Evolutionary conservation across 2,113 vertebrate species (phyloP), one percentile per base, ranked within the genome.

Genomic region (Ageneiosus marmoratus): DNA sequence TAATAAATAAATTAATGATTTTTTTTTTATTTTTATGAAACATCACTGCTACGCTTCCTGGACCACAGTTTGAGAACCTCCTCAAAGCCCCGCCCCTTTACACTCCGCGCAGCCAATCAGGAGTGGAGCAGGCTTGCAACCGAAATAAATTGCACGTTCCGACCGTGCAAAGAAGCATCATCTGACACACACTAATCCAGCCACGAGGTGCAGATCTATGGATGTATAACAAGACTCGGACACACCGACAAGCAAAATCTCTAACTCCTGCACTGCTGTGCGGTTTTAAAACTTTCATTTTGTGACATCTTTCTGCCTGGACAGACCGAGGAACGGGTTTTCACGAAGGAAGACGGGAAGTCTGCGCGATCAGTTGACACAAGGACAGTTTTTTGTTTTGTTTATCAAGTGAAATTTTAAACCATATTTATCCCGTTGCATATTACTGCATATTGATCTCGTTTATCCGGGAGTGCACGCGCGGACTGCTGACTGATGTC

Each of bases 121-220:
- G 89, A 91, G 83, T 81, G 75, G 75, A 83, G 89, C 85, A 86
- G 74, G 86, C 85, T 91, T 84, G 89, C 81, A 87, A 89, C 86
- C 85, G 88, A 91, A 92, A 93, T 93, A 93, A 91, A 93, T 91
- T 88, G 90, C 89, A 88, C 86, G 88, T 89, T 84, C 90, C 81
- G 74, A 58, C 79, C 81, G 88, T 75, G 86, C 81, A 56, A 75
- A 87, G 88, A 79, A 88, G 80, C 88, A 84, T 85, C 60, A 73
- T 74, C 51, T 76, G 53, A 51, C 79, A 85, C 86, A 88, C 89
- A 90, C 51, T 18, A 73, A 44, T 27, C 29, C 29, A 75, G 27
- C 12, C 37, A 62, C 37, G 56, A 46, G 24, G 63, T 51, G 84
- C 89, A 82, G 86, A 5, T 83, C 86, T 84, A 84, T 87, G 48